A percentile compares a stretch with the other conserved stretches of the same genome.
These are phyloP conservation scores for Agrilus planipennis DNA, from an alignment of 1,140 invertebrate species.

Conservation along the genomic window DNA sequence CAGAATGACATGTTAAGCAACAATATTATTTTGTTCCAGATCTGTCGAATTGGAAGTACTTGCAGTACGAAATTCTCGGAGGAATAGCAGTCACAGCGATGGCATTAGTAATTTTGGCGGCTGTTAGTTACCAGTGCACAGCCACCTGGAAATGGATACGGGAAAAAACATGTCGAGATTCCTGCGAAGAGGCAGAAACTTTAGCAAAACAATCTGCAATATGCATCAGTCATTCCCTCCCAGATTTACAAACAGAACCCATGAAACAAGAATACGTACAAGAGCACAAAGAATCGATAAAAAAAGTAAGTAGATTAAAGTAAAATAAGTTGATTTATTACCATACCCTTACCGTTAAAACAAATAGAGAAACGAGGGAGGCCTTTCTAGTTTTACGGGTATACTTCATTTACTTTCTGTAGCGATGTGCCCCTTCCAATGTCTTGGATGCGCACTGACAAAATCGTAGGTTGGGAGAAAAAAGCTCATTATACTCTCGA, in stretches of 20 bases:
- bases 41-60: slow-evolving; percentile 34
- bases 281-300: slow-evolving; percentile 52
- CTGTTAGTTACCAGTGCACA: slow-evolving; percentile 57
- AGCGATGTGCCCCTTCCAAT: no score
- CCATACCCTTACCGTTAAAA: no score
- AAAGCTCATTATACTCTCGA: no score
- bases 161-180: slow-evolving; percentile 40
- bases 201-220: slow-evolving; percentile 50
- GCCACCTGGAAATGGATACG: slow-evolving; percentile 57
- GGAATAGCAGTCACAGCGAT: slow-evolving; percentile 46
- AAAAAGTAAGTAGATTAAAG: slow-evolving; percentile 42
- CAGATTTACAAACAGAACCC: slow-evolving; percentile 58
- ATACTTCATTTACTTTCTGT: no score
- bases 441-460: no score
- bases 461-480: no score
- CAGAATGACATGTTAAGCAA: no score
- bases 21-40: slow-evolving; percentile 8
- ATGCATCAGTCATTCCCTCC: slow-evolving; percentile 60
- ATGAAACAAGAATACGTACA: slow-evolving; percentile 59
- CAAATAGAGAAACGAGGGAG: no score
- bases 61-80: slow-evolving; percentile 39
- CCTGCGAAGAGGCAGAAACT: slow-evolving; percentile 43
- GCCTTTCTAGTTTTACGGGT: no score
- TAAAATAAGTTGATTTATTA: background rate
- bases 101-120: slow-evolving; percentile 51